Percentiles rank a stretch among this genome's conserved stretches.
Conservation (phyloP, 2,797 vertebrate species). For the Megaceryle alcyon region DNA sequence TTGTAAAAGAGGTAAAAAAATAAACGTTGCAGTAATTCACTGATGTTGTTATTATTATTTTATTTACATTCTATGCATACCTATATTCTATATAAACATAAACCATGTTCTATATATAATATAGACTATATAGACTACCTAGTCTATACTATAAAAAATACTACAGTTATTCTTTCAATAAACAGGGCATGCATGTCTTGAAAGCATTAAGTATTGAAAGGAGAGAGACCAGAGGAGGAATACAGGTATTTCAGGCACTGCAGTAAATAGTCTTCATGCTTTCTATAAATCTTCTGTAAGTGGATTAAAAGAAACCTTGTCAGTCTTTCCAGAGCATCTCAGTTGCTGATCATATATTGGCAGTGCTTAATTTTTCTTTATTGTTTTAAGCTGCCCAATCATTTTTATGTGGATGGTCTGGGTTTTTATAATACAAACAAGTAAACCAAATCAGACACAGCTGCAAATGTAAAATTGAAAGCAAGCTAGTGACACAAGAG, state of each 20-base stretch:
- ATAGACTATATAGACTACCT: no score
- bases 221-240: not conserved
- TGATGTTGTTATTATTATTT: not conserved
- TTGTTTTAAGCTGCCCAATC: not conserved
- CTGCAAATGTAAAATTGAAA: not conserved
- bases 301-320: not conserved
- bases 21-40: not conserved
- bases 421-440: not conserved
- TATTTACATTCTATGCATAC: not conserved
- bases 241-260: not conserved
- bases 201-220: not conserved
- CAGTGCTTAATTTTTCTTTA: not conserved
- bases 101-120: not conserved
- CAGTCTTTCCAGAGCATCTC: not conserved
- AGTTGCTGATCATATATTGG: not conserved
- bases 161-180: not conserved
- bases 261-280: not conserved
- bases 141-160: not conserved
- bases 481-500: fast-evolving
- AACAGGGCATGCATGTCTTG: not conserved
- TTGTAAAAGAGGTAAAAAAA: not conserved
- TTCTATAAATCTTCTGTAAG: not conserved
- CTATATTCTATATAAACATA: not conserved
- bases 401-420: not conserved
- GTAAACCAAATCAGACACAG: not conserved